Evolutionary conservation across 1,140 invertebrate species (phyloP).

Genomic region (Hyles euphorbiae): DNA sequence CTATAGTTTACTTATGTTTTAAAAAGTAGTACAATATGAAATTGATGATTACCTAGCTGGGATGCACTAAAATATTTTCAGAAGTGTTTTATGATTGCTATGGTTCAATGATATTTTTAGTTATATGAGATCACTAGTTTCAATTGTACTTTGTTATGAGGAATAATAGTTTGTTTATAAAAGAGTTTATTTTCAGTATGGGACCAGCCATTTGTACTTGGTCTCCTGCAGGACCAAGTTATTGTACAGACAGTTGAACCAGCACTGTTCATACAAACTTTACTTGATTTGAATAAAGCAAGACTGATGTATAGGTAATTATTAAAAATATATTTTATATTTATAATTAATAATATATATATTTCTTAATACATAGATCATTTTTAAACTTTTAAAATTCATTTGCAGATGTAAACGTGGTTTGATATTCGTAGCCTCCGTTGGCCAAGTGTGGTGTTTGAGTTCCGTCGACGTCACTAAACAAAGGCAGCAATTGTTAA

Average conservation of each 20-base stretch:
- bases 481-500: constrained; percentile 88
- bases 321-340: constrained; percentile 2
- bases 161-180: no score
- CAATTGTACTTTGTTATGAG: no score
- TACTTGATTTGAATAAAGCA: constrained; percentile 82
- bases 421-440: constrained; percentile 89
- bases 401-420: constrained; percentile 80
- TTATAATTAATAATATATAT: background rate
- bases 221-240: constrained; percentile 86
- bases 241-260: constrained; percentile 89
- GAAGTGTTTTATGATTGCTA: no score
- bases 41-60: no score
- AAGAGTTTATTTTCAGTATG: constrained; percentile 80
- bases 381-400: constrained; percentile 7
- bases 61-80: no score
- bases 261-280: constrained; percentile 84
- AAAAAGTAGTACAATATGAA: no score
- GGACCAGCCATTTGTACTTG: constrained; percentile 93
- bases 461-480: constrained; percentile 84
- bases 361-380: constrained; percentile 74
- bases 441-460: constrained; percentile 89
- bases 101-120: no score
- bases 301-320: constrained; percentile 76
- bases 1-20: no score
- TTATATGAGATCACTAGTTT: no score